These are phyloP conservation scores for Cyanoderma ruficeps DNA, from an alignment of 2,113 vertebrate species.

Conservation along the genomic window DNA sequence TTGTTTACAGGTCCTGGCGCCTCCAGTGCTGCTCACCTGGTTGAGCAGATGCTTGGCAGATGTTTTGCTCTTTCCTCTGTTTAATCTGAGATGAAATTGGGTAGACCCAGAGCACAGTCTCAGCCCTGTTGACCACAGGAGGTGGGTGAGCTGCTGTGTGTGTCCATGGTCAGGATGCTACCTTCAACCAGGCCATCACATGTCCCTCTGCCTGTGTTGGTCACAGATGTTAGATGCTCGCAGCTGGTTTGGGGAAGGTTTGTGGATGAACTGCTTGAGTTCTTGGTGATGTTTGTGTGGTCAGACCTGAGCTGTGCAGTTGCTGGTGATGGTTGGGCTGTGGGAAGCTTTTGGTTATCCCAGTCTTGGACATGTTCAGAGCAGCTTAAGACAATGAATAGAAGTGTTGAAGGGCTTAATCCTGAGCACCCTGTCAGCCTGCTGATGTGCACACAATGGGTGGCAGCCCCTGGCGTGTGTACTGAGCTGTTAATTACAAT, in stretches of 20 bases:
- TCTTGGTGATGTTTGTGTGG: background rate
- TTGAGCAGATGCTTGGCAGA: background rate
- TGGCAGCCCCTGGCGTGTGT: background rate
- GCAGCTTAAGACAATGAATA: background rate
- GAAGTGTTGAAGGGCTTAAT: background rate
- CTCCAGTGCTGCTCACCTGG: background rate
- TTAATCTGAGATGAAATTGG: background rate
- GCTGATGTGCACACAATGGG: background rate
- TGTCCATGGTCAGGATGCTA: background rate
- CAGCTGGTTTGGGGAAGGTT: background rate
- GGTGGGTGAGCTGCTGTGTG: background rate
- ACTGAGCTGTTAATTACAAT: background rate
- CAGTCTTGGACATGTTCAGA: background rate
- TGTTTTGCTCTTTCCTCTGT: background rate
- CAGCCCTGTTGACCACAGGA: accelerated
- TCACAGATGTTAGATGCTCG: background rate
- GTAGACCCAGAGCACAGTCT: background rate
- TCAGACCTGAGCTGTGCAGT: background rate
- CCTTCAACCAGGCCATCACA: accelerated
- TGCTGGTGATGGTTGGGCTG: background rate
- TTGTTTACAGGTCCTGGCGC: background rate
- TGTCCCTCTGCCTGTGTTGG: background rate
- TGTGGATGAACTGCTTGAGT: background rate
- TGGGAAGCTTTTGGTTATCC: background rate
- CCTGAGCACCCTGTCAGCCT: background rate